phyloP scores from a whole-genome alignment of 2,113 vertebrate genomes.

The Himantopus leucocephalus region DNA sequence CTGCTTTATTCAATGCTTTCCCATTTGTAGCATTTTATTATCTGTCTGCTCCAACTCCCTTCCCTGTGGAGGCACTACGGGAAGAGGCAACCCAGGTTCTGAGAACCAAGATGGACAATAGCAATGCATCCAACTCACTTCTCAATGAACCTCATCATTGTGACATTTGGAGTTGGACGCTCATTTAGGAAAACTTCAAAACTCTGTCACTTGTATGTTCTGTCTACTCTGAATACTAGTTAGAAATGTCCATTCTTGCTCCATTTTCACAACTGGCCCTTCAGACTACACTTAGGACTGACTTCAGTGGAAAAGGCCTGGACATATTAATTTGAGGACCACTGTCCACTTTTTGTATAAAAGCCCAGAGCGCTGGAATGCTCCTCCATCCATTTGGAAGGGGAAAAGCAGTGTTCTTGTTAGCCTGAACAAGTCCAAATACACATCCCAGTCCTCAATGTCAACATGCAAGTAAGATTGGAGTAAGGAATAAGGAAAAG shows the following conservation, averaged over 20 bases:
- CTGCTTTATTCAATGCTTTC: not conserved
- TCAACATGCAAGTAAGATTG: not conserved
- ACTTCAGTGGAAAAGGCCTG: not conserved
- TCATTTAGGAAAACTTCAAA: not conserved
- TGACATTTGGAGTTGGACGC: not conserved
- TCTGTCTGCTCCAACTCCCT: not conserved
- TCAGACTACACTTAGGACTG: not conserved
- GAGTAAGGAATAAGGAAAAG: not conserved
- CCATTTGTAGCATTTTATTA: not conserved
- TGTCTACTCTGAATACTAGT: not conserved
- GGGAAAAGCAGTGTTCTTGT: not conserved
- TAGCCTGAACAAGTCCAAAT: not conserved
- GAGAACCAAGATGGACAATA: not conserved
- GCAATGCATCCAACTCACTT: not conserved
- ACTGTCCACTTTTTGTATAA: not conserved
- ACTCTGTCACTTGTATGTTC: not conserved
- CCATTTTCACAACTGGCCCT: not conserved
- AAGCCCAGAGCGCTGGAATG: accelerated
- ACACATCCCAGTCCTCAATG: not conserved
- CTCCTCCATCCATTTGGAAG: not conserved
- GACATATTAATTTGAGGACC: not conserved
- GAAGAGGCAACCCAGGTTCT: not conserved
- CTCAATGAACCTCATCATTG: not conserved
- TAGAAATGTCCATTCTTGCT: not conserved
- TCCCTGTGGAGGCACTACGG: not conserved